Percentiles rank a stretch among this genome's conserved stretches.
Evolutionary conservation across 1,140 invertebrate species (phyloP).

Genomic region (Dendroctonus valens): DNA sequence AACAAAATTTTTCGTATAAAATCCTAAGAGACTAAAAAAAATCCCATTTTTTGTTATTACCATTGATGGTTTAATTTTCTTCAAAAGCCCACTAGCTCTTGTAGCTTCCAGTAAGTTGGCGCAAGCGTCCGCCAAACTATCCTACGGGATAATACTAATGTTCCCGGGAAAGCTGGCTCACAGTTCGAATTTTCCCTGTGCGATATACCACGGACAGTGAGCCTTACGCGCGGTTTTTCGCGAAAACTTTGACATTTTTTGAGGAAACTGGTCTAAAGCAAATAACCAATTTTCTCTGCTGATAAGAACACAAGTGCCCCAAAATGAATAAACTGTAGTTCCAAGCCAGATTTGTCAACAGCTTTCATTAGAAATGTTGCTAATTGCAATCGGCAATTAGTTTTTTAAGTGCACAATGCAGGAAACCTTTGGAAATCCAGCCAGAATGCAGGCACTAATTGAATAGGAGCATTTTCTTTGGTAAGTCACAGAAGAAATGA

Average conservation of each 20-base stretch:
- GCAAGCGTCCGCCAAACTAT: slow-evolving; percentile 20
- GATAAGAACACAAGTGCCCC: neutral
- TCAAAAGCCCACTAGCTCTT: no score
- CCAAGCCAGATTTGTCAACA: neutral
- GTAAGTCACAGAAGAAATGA: no score
- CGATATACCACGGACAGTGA: slow-evolving; percentile 12
- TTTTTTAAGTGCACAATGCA: no score
- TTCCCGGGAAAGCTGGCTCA: slow-evolving; percentile 29
- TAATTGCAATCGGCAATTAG: neutral
- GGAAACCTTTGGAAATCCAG: no score
- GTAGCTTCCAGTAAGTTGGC: neutral
- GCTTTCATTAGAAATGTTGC: neutral
- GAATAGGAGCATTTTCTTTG: no score
- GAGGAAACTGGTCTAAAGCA: no score
- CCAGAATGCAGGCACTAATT: no score
- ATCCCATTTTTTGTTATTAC: no score
- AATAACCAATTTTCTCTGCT: no score
- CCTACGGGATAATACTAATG: slow-evolving; percentile 21
- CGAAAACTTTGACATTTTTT: neutral
- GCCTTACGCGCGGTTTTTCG: slow-evolving; percentile 6
- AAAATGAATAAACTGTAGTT: neutral
- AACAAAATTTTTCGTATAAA: no score
- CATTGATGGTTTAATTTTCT: no score
- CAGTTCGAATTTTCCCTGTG: slow-evolving; percentile 29
- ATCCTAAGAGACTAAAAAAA: no score